Conservation (phyloP, 1,140 invertebrate genomes). For the Drosophila lacteicornis region DNA sequence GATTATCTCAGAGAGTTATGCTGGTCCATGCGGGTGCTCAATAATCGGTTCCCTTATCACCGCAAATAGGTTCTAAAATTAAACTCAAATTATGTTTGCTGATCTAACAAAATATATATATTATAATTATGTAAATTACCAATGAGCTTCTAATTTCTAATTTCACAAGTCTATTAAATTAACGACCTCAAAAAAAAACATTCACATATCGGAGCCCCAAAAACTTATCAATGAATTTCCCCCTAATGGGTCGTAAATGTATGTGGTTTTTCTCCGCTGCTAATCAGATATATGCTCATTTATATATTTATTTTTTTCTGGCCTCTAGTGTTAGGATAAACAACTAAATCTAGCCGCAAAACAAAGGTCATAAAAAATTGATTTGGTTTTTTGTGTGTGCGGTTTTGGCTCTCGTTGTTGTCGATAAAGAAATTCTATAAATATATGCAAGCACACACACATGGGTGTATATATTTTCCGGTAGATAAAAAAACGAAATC, state of each 20-base stretch:
- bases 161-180: constrained; percentile 1
- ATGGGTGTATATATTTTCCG: constrained; percentile 8
- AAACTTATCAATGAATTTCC: constrained; percentile 27
- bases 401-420: not conserved
- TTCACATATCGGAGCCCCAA: not conserved
- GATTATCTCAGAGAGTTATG: constrained; percentile 61
- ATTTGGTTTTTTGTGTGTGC: constrained; percentile 20
- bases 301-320: constrained; percentile 6
- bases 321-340: constrained; percentile 42
- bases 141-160: not conserved
- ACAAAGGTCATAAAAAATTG: constrained; percentile 41
- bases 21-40: constrained; percentile 41
- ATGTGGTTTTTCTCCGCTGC: constrained; percentile 23
- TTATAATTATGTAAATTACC: not conserved
- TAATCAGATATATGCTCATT: constrained; percentile 10
- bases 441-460: constrained; percentile 11
- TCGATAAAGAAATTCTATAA: constrained; percentile 49
- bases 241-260: constrained; percentile 2
- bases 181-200: not conserved
- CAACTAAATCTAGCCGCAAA: constrained; percentile 32
- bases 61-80: constrained; percentile 5
- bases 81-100: not conserved
- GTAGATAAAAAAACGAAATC: constrained; percentile 15
- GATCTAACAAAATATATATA: not conserved
- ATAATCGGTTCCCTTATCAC: constrained; percentile 2